Evolutionary conservation across 1,140 invertebrate genomes (phyloP).

Genomic region (Drosophila yakuba): DNA sequence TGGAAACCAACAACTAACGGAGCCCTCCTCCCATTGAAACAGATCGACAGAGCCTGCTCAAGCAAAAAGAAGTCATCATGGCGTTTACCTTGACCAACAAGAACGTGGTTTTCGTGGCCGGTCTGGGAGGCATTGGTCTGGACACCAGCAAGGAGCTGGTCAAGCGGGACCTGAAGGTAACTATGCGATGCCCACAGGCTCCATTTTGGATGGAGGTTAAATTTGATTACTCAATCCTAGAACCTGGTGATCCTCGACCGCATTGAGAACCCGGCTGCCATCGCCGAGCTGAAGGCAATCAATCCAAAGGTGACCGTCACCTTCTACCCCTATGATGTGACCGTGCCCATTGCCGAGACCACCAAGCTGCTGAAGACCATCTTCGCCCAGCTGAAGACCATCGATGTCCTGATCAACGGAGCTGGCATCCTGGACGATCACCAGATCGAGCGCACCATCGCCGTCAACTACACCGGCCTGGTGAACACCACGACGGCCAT

Average conservation of each 20-base stretch:
- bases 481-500: constrained; percentile 78
- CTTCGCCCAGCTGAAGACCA: constrained; percentile 63
- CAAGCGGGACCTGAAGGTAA: constrained; percentile 63
- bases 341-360: constrained; percentile 55
- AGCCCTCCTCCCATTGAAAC: constrained; percentile 15
- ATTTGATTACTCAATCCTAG: constrained; percentile 13
- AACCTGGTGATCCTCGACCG: constrained; percentile 74
- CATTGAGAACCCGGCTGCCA: constrained; percentile 65
- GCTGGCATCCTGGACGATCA: constrained; percentile 77
- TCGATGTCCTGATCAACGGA: constrained; percentile 78
- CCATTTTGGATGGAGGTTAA: neutral
- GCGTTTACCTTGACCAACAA: constrained; percentile 59
- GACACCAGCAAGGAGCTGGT: constrained; percentile 69
- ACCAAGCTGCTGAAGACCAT: constrained; percentile 65
- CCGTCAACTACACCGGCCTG: constrained; percentile 76
- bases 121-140: constrained; percentile 75
- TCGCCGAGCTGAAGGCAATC: constrained; percentile 67
- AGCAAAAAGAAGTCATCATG: constrained; percentile 40
- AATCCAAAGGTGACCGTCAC: constrained; percentile 74
- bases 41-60: constrained; percentile 33
- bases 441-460: constrained; percentile 78
- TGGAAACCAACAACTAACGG: constrained; percentile 23
- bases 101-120: constrained; percentile 78
- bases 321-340: constrained; percentile 76
- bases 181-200: neutral